Base-by-base conservation (phyloP, 2,113 vertebrate species). In the Actinemys pallida region DNA sequence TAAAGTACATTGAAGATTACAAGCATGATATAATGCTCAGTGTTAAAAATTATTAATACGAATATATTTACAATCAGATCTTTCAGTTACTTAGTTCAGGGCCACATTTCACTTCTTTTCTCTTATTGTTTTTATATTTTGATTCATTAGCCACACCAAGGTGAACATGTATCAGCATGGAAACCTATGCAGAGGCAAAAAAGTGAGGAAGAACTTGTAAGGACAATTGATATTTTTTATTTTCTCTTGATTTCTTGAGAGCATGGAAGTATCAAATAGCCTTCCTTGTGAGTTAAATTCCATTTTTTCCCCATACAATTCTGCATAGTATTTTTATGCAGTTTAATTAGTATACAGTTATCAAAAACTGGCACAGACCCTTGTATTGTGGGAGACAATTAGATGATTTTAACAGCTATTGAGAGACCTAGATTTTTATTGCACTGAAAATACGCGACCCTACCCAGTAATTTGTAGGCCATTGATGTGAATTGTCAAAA, bases 171-270 rank as follows among this genome's bases (percentile, higher is more conserved):
- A 19, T 91, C 85, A 2, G 6, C 35, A 1, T 59, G 87, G 94
- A 93, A 79, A 87, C 24, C 81, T 82, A 80, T 25, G 62, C 86
- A 65, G 54, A 89, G 84, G 86, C 91, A 75, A 56, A 92, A 78
- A 39, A 94, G 69, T 81, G 96, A 97, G 86, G 93, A 90, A 65
- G 84, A 96, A 8, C 81, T 87, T 84, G 97, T 98, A 96, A 98
- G 97, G 90, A 91, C 22, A 5, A 22, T 79, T 47, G 56, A 5
- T 84, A 49, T 53, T 80, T 39, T 31, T 89, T 20, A 20, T 19
- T 83, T 49, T 52, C 12, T 47, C 75, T 47, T 78, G 42, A 78
- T 78, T 78, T 78, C 75, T 47, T 83, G 76, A 45, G 22, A 42
- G 31, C 25, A 56, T 47, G 75, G 69, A 75, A 86, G 8, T 59